phyloP scores from a whole-genome alignment of 2,888 invertebrate species.

The Deilephila porcellus region DNA sequence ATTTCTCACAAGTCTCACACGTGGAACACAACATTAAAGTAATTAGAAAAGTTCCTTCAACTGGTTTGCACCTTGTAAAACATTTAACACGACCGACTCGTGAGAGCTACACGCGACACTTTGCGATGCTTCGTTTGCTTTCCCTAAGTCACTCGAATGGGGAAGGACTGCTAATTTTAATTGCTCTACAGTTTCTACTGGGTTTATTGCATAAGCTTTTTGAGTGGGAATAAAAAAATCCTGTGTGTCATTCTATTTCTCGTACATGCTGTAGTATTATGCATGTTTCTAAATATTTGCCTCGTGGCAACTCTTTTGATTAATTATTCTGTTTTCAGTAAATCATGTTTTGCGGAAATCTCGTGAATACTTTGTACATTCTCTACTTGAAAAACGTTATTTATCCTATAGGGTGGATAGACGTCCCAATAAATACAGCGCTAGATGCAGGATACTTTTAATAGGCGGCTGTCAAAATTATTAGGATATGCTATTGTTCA shows the following conservation, averaged over 20 bases:
- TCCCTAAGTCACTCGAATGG: constrained; percentile 6
- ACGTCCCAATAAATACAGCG: no score
- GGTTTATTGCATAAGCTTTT: not conserved
- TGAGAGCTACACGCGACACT: constrained; percentile 22
- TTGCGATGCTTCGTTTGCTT: constrained; percentile 19
- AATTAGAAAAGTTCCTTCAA: constrained; percentile 59
- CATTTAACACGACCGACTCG: constrained; percentile 37
- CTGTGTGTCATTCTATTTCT: not conserved
- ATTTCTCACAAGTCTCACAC: constrained; percentile 34
- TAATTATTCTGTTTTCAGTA: no score
- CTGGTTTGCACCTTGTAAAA: constrained; percentile 48
- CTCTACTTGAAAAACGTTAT: no score
- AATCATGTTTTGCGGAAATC: no score
- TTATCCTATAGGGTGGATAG: no score
- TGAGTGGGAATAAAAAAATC: not conserved
- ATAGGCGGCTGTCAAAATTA: no score
- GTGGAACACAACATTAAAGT: constrained; percentile 49
- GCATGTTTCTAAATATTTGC: not conserved
- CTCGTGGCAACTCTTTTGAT: no score
- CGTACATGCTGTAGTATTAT: not conserved
- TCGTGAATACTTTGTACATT: no score
- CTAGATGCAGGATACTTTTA: no score
- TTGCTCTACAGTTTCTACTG: not conserved
- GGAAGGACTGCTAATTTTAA: constrained; percentile 15
- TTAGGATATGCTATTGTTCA: no score